Conservation (phyloP, 2,797 vertebrate species). For the Sebastes goodei region DNA sequence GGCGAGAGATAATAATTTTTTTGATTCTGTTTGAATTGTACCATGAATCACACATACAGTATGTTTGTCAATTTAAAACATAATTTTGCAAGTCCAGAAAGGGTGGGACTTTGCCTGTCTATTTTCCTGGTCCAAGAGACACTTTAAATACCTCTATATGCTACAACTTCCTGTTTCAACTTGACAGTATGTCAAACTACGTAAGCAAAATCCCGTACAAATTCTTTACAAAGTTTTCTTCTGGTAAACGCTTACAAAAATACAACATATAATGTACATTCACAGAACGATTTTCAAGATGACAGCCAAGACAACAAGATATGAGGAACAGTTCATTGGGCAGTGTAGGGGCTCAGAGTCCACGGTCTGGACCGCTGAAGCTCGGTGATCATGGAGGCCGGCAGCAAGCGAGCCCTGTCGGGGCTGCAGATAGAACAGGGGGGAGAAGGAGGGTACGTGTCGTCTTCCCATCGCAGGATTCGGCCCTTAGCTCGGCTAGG, state of each 20-base stretch:
- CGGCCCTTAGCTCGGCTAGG: constrained; percentile 22
- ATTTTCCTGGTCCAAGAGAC: background rate
- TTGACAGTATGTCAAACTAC: background rate
- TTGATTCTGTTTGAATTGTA: too few relatives aligned
- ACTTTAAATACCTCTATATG: background rate
- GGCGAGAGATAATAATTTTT: too few relatives aligned
- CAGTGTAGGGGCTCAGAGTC: constrained; percentile 17
- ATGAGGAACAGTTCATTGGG: constrained; percentile 2
- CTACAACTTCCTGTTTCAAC: background rate
- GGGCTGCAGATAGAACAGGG: constrained; percentile 54
- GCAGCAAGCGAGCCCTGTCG: constrained; percentile 43
- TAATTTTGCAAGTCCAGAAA: too few relatives aligned
- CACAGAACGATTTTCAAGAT: background rate
- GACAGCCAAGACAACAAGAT: background rate
- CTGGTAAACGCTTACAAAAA: background rate
- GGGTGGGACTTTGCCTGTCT: too few relatives aligned
- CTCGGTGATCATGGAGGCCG: constrained; percentile 8
- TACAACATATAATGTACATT: background rate
- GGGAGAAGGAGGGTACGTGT: constrained; percentile 46
- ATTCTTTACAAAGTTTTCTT: background rate
- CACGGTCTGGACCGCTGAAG: background rate
- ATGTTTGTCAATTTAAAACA: too few relatives aligned
- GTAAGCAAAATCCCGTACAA: background rate
- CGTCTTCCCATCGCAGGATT: constrained; percentile 67
- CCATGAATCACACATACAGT: too few relatives aligned